phyloP scores from a whole-genome alignment of 2,888 invertebrate genomes.

The Elmis aenea region DNA sequence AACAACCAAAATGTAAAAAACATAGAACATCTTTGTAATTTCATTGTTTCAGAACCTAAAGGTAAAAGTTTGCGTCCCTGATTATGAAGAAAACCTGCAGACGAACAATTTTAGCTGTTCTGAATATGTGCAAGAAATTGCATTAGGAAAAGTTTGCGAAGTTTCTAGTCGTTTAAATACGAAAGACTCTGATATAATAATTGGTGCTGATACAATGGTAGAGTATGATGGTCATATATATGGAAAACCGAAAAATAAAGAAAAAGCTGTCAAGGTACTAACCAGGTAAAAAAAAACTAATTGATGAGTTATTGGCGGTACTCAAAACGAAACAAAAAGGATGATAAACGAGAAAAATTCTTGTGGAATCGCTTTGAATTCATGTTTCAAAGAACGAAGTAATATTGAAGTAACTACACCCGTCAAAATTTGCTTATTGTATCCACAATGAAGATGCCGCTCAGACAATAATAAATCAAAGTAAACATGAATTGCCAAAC shows the following conservation, averaged over 20 bases:
- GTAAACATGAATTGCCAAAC: no score
- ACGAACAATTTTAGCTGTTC: conserved; percentile 59
- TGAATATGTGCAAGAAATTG: conserved; percentile 84
- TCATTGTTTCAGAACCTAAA: conserved; percentile 64
- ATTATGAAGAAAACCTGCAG: conserved; percentile 86
- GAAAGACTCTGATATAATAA: conserved; percentile 66
- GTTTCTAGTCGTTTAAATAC: conserved; percentile 56
- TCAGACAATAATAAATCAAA: no score
- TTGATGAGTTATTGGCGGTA: background rate
- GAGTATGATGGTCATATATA: conserved; percentile 70
- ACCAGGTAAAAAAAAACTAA: conserved; percentile 47
- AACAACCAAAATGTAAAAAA: no score
- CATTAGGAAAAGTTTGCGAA: conserved; percentile 74
- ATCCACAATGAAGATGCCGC: no score
- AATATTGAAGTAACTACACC: no score
- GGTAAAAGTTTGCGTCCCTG: conserved; percentile 72
- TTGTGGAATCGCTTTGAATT: no score
- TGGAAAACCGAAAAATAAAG: conserved; percentile 79
- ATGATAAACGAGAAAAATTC: no score
- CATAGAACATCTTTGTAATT: no score
- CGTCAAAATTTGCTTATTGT: no score
- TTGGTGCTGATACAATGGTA: conserved; percentile 93
- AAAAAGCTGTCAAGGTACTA: conserved; percentile 66
- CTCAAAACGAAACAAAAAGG: conserved; percentile 1
- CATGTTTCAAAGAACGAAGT: no score